A percentile compares a stretch with the other conserved stretches of the same genome.
Conservation (phyloP, 2,113 vertebrate genomes). For the Steatornis caripensis region DNA sequence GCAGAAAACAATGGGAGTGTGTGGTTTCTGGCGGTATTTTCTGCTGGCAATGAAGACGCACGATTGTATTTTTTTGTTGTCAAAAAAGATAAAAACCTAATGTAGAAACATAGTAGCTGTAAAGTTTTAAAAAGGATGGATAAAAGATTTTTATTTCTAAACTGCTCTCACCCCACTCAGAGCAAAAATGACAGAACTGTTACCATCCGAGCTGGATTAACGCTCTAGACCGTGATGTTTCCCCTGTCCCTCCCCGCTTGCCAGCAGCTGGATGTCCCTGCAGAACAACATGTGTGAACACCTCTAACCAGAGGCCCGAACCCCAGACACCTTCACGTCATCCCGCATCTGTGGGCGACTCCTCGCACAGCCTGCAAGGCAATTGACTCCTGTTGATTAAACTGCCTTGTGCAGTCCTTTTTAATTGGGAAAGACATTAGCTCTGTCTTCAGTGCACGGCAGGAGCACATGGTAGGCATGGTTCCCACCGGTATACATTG, state of each 20-base stretch:
- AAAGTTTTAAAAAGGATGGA: neutral
- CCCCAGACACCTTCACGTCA: accelerated
- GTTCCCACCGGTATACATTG: neutral
- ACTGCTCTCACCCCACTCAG: neutral
- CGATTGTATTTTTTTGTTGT: neutral
- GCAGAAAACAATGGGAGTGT: neutral
- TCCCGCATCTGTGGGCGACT: neutral
- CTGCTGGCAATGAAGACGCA: neutral
- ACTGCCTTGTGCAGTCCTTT: neutral
- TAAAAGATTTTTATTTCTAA: neutral
- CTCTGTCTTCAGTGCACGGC: neutral
- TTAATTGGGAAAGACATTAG: neutral
- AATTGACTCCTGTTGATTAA: neutral
- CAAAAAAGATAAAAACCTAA: neutral
- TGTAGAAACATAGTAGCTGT: neutral
- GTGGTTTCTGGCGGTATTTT: neutral
- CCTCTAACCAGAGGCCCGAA: neutral
- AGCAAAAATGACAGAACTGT: neutral
- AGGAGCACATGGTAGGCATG: accelerated
- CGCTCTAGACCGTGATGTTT: accelerated
- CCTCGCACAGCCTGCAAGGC: neutral
- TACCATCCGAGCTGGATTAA: neutral
- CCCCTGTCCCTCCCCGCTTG: neutral
- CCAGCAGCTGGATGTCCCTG: neutral
- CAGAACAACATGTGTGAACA: accelerated